Evolutionary conservation across 2,797 vertebrate species (phyloP).

Genomic region (Sebastes taczanowskii): DNA sequence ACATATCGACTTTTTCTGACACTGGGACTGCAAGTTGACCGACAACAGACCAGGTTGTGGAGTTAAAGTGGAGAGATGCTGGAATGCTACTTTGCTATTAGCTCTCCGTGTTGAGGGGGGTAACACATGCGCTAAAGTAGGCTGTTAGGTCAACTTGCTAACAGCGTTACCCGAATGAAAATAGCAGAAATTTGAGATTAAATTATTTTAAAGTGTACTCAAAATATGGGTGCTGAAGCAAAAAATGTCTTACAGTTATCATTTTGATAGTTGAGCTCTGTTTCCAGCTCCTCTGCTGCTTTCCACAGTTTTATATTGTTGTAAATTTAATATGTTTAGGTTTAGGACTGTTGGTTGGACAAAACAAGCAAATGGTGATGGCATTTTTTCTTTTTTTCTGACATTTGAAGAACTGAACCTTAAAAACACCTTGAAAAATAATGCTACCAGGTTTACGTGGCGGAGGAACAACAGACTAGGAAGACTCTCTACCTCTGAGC

Average conservation of each 20-base stretch:
- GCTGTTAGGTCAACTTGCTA: neutral
- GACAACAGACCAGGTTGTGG: neutral
- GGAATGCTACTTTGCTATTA: neutral
- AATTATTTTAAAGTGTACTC: neutral
- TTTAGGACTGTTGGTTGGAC: neutral
- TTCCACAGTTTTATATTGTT: neutral
- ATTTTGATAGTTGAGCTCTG: neutral
- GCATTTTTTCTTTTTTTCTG: no score
- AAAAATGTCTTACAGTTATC: neutral
- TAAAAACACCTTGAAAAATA: neutral
- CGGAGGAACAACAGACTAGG: neutral
- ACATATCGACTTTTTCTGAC: conserved; percentile 1
- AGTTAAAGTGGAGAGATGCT: neutral
- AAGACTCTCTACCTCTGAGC: neutral
- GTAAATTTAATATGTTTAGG: neutral
- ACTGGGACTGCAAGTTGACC: neutral
- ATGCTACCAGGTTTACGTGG: neutral
- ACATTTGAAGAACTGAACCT: no score
- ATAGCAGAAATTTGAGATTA: neutral
- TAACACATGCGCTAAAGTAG: neutral
- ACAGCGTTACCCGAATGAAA: neutral
- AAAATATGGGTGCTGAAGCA: neutral
- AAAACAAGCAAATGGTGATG: no score
- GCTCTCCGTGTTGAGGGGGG: neutral
- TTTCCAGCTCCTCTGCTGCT: no score